phyloP scores from a whole-genome alignment of 1,140 invertebrate species.

The Acromyrmex charruanus region DNA sequence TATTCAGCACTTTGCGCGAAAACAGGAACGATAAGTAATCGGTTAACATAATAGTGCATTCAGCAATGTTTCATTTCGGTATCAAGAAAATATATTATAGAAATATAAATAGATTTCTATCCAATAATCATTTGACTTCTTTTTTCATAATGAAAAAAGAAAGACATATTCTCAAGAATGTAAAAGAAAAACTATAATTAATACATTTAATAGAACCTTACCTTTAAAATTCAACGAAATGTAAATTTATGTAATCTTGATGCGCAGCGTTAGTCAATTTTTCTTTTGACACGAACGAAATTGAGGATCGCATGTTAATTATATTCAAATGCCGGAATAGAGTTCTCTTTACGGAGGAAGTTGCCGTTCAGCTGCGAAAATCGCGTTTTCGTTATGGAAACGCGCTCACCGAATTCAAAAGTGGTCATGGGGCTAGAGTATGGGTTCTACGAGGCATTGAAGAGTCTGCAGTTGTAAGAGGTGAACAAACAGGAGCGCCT shows the following conservation, averaged over 20 bases:
- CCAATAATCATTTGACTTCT: neutral
- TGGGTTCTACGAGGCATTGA: constrained; percentile 70
- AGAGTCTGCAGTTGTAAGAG: constrained; percentile 76
- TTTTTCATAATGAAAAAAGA: neutral
- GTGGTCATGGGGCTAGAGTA: constrained; percentile 74
- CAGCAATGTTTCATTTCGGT: constrained; percentile 19
- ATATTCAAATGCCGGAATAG: constrained; percentile 31
- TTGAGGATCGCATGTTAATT: constrained; percentile 25
- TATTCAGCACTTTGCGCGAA: constrained; percentile 79
- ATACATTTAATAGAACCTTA: neutral
- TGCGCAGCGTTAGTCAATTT: neutral
- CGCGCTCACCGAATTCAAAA: constrained; percentile 70
- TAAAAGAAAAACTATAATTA: too few relatives aligned
- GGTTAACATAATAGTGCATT: neutral
- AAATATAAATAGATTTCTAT: constrained; percentile 8
- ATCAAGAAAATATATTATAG: constrained; percentile 5
- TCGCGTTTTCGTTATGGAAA: constrained; percentile 73
- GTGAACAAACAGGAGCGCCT: constrained; percentile 75
- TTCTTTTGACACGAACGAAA: neutral
- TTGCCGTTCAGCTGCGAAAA: constrained; percentile 19
- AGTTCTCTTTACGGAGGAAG: constrained; percentile 15
- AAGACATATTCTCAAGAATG: neutral
- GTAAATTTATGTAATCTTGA: constrained; percentile 3
- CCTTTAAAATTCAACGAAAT: neutral
- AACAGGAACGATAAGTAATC: constrained; percentile 75